phyloP scores from a whole-genome alignment of 1,140 invertebrate genomes.

The Platyscapa corneri region DNA sequence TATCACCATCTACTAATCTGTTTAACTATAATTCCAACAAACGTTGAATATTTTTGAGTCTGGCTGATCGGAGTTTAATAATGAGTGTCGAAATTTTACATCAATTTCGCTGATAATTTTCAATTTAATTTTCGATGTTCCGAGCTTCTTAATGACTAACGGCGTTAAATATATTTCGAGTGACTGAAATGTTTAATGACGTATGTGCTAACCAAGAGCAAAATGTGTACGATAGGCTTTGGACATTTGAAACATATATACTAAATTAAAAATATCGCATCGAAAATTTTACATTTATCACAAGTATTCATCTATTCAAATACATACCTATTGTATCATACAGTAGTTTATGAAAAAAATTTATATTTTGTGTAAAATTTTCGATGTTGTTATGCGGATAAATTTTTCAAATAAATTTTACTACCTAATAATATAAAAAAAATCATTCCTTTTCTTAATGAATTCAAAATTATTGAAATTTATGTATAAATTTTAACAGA shows the following conservation, averaged over 20 bases:
- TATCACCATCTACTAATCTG: no score
- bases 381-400: no score
- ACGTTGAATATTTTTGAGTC: not conserved
- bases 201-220: not conserved
- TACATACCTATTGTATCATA: no score
- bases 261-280: not conserved
- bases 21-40: not conserved
- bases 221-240: not conserved
- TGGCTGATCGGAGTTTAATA: not conserved
- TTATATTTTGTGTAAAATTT: no score
- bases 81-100: not conserved
- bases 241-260: not conserved
- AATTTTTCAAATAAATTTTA: no score
- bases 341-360: no score
- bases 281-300: not conserved
- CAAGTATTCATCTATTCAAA: not conserved
- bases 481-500: no score
- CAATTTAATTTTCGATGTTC: not conserved
- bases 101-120: not conserved
- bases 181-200: slow-evolving; percentile 17
- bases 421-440: no score
- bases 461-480: no score
- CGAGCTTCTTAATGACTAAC: not conserved
- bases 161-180: not conserved
- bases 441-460: no score